phyloP scores from a whole-genome alignment of 2,113 vertebrate species.

The Siniperca knerii region DNA sequence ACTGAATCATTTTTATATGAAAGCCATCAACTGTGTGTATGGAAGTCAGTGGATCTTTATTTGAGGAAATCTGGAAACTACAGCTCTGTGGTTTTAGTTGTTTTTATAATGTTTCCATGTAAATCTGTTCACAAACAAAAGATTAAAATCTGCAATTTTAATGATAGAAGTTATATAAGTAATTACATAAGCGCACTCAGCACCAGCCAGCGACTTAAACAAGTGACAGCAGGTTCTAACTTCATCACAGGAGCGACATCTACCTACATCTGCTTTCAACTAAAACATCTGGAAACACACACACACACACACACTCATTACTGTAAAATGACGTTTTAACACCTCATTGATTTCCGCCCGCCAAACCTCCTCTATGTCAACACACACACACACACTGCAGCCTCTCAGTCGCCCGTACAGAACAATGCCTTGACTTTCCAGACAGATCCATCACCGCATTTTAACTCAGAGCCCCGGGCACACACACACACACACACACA shows the following conservation, averaged over 20 bases:
- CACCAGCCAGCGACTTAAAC: not conserved
- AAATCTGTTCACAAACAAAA: not conserved
- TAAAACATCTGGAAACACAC: conserved; percentile 52
- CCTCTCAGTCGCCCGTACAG: conserved; percentile 33
- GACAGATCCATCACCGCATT: conserved; percentile 31
- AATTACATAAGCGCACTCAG: not conserved
- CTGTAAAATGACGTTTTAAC: conserved; percentile 44
- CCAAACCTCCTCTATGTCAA: conserved; percentile 3
- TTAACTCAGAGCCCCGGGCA: not conserved
- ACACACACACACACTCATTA: conserved; percentile 6
- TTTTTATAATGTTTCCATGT: no score
- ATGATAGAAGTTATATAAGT: not conserved
- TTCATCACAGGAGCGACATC: conserved; percentile 44
- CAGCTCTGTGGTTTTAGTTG: not conserved
- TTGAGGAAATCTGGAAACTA: no score
- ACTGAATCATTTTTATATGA: not conserved
- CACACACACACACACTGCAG: conserved; percentile 12
- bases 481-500: not conserved
- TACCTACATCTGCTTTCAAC: conserved; percentile 51
- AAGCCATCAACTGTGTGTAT: no score
- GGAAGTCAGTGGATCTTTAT: no score
- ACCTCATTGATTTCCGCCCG: conserved; percentile 12
- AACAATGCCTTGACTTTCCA: conserved; percentile 22
- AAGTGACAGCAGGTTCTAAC: conserved; percentile 33
- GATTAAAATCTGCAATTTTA: not conserved